These are phyloP conservation scores for Drosophila punjabiensis DNA, from an alignment of 1,140 invertebrate genomes.

Conservation along the genomic window DNA sequence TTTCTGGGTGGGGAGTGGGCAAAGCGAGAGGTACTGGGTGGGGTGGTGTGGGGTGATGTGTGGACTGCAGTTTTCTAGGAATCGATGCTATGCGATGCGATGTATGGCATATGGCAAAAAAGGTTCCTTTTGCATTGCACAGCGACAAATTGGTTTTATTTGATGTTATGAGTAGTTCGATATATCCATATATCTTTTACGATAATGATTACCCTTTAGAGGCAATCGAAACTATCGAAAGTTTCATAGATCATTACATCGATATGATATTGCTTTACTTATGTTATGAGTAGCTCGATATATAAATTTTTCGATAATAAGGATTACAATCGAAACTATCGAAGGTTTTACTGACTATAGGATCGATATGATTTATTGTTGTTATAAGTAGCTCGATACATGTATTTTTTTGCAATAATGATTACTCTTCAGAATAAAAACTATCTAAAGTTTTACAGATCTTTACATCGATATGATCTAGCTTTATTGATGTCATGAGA, in stretches of 20 bases:
- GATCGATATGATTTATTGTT: neutral
- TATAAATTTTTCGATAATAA: neutral
- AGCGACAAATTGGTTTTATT: neutral
- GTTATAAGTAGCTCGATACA: no score
- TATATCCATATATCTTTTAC: neutral
- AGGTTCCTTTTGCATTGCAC: constrained; percentile 4
- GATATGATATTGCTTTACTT: neutral
- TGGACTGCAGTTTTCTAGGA: constrained; percentile 40
- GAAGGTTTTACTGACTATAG: neutral
- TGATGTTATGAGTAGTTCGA: neutral
- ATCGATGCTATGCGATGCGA: constrained; percentile 9
- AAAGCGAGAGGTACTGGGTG: neutral
- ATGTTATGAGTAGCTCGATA: neutral
- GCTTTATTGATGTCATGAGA: no score
- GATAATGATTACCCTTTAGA: neutral
- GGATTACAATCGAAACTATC: neutral
- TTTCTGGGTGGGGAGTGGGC: neutral
- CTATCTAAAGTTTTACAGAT: no score
- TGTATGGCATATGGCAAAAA: constrained; percentile 34
- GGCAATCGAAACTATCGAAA: neutral
- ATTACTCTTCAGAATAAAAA: no score
- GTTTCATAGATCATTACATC: neutral
- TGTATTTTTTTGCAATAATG: no score
- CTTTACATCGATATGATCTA: no score
- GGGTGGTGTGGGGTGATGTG: neutral